A percentile compares a stretch with the other conserved stretches of the same genome.
Conservation (phyloP, 1,140 invertebrate species). For the Calliphora vicina region DNA sequence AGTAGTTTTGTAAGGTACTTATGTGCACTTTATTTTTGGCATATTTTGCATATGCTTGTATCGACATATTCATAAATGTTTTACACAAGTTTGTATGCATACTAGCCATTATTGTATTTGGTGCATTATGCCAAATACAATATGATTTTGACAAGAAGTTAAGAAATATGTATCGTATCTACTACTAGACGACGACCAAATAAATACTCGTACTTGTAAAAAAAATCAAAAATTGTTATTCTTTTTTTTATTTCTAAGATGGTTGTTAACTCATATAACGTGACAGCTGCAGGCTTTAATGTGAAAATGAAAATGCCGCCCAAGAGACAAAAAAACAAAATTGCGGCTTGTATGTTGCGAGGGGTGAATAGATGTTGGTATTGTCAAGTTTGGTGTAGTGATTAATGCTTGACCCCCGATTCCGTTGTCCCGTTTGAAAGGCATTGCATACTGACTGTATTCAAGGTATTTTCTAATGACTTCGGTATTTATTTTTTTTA, state of each 20-base stretch:
- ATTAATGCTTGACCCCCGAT: too few species aligned
- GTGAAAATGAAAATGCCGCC: constrained; percentile 33
- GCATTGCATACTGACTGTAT: too few species aligned
- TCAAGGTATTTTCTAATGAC: too few species aligned
- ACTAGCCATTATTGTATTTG: not conserved
- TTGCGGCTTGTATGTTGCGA: not conserved
- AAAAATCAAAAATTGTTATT: constrained; percentile 19
- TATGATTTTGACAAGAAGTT: constrained; percentile 14
- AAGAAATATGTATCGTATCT: constrained; percentile 8
- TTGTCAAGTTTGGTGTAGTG: too few species aligned
- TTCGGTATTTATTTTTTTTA: too few species aligned
- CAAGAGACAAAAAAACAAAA: not conserved
- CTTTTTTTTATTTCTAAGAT: constrained; percentile 21
- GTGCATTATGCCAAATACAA: not conserved
- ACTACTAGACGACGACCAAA: not conserved
- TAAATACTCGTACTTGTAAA: not conserved
- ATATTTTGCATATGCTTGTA: not conserved
- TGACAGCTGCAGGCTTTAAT: constrained; percentile 32
- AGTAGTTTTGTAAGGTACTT: constrained; percentile 7
- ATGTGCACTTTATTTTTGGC: not conserved
- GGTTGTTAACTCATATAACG: constrained; percentile 35
- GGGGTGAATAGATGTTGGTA: too few species aligned
- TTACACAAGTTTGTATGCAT: not conserved
- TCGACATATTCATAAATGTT: not conserved
- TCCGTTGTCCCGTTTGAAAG: too few species aligned